Conservation (phyloP, 1,140 invertebrate genomes). For the Piezodorus guildinii region DNA sequence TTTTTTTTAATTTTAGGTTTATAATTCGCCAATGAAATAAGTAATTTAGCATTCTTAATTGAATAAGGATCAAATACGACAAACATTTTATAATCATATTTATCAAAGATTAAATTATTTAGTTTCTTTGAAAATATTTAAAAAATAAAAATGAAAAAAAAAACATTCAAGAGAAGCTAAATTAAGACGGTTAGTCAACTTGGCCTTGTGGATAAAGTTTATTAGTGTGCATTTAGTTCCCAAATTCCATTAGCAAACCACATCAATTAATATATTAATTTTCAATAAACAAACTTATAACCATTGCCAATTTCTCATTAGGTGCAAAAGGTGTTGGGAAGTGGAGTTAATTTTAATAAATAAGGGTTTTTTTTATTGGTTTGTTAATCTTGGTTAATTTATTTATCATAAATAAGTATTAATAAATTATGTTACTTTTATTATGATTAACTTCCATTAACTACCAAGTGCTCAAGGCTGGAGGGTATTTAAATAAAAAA, state of each 20-base stretch:
- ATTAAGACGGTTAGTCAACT: slow-evolving; percentile 20
- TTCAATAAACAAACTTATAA: background rate
- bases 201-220: slow-evolving; percentile 22
- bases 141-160: slow-evolving; percentile 6
- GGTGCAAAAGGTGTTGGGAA: background rate
- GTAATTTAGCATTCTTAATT: no score
- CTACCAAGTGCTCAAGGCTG: slow-evolving; percentile 3
- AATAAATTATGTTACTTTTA: slow-evolving; percentile 11
- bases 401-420: slow-evolving; percentile 15
- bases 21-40: no score
- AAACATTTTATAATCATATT: background rate
- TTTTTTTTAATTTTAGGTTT: no score
- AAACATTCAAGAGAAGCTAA: background rate
- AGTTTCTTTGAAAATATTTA: background rate
- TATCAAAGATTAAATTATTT: slow-evolving; percentile 7
- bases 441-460: slow-evolving; percentile 1
- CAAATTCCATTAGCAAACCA: slow-evolving; percentile 18
- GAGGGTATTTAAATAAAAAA: slow-evolving; percentile 14
- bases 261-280: slow-evolving; percentile 11
- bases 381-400: background rate
- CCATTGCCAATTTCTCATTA: slow-evolving; percentile 8
- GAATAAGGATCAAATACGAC: background rate
- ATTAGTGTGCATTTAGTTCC: slow-evolving; percentile 18
- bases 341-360: slow-evolving; percentile 5
- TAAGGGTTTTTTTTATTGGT: background rate